Conservation (phyloP, 2,797 vertebrate species). For the Cheirogaleus major region DNA sequence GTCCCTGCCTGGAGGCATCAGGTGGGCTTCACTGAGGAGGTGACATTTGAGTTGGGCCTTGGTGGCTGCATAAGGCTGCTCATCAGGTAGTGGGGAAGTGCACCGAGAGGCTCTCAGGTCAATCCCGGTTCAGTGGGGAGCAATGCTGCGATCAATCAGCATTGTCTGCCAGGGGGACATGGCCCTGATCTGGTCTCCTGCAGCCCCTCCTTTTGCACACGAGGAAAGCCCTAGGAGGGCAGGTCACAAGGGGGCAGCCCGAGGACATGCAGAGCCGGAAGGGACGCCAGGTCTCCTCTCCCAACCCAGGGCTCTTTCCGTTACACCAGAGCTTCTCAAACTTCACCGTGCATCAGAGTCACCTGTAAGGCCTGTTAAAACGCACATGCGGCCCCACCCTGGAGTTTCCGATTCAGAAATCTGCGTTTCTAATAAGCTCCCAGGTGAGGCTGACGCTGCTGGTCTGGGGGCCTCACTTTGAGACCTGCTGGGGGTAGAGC, state of each 20-base stretch:
- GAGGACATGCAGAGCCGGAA: neutral
- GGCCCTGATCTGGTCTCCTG: neutral
- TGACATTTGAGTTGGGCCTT: neutral
- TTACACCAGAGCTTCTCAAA: neutral
- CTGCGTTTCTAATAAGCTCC: neutral
- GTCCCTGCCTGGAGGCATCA: neutral
- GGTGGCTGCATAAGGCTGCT: neutral
- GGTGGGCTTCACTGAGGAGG: neutral
- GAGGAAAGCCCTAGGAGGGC: neutral
- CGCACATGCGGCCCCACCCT: neutral
- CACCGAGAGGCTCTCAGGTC: neutral
- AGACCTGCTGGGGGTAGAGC: neutral
- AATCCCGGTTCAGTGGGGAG: neutral
- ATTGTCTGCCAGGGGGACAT: neutral
- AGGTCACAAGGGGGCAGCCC: too few species aligned
- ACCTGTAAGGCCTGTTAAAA: neutral
- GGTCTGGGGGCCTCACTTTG: neutral
- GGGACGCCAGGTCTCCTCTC: neutral
- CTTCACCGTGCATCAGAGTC: neutral
- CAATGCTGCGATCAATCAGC: neutral
- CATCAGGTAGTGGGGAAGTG: neutral
- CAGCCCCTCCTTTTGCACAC: neutral
- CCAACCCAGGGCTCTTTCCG: neutral
- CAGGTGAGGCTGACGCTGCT: rapidly evolving
- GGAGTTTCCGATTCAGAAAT: neutral